Evolutionary conservation across 2,797 vertebrate species (phyloP).

Genomic region (Oophaga sylvatica): DNA sequence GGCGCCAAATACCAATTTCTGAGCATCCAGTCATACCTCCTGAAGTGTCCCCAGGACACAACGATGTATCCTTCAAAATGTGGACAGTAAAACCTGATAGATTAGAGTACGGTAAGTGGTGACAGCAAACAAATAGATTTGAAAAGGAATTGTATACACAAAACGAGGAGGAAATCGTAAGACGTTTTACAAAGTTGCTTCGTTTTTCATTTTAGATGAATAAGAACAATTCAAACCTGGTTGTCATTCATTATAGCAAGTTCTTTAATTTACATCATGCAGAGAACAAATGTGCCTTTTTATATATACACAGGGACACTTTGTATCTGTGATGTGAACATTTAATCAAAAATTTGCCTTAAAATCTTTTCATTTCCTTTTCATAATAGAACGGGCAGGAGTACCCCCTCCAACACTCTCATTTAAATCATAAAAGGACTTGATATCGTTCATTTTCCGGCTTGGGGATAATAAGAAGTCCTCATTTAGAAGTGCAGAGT

Average conservation of each 20-base stretch:
- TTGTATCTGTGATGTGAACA: neutral
- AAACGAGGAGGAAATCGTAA: neutral
- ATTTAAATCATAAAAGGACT: constrained; percentile 20
- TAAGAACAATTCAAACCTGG: too few species aligned
- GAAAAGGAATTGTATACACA: too few species aligned
- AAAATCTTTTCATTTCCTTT: neutral
- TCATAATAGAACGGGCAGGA: neutral
- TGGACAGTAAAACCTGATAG: too few species aligned
- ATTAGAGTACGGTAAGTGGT: too few species aligned
- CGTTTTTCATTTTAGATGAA: too few species aligned
- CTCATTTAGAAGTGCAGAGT: neutral
- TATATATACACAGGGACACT: neutral
- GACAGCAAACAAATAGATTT: neutral
- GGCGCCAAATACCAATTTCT: too few species aligned
- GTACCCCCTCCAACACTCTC: neutral
- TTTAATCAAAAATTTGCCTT: neutral
- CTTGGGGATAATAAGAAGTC: neutral
- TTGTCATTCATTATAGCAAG: neutral
- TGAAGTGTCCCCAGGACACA: too few species aligned
- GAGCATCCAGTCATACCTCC: too few species aligned
- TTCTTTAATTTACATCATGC: neutral
- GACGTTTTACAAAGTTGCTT: neutral
- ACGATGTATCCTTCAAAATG: too few species aligned
- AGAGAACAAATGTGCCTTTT: neutral
- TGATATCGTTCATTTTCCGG: neutral